A percentile compares a stretch with the other conserved stretches of the same genome.
Evolutionary conservation across 2,113 vertebrate species (phyloP).

Genomic region (Chrysemys picta): DNA sequence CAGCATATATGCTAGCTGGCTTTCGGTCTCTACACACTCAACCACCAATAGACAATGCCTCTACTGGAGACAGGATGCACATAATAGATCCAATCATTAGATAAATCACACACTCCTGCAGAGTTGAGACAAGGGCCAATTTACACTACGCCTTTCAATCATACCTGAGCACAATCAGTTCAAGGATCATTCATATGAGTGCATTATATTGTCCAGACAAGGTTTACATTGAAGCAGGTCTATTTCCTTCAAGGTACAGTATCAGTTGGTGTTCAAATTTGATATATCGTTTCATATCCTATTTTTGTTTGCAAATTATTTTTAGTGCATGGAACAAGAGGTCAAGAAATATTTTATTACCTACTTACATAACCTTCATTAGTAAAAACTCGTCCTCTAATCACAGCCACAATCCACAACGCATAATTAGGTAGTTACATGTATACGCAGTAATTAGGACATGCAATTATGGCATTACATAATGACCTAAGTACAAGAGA

Average conservation of each 20-base stretch:
- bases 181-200: fast-evolving
- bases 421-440: background rate
- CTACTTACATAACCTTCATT: background rate
- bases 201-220: background rate
- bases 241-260: background rate
- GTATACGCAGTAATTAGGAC: background rate
- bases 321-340: background rate
- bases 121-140: fast-evolving
- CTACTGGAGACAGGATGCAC: fast-evolving
- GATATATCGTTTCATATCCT: background rate
- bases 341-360: background rate
- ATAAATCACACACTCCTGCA: background rate
- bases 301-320: background rate
- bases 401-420: background rate
- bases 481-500: constrained; percentile 10
- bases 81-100: background rate
- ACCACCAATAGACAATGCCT: fast-evolving
- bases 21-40: fast-evolving
- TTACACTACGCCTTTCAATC: background rate
- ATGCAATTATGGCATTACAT: background rate
- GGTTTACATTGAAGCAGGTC: background rate
- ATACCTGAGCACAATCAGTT: fast-evolving
- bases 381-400: background rate
- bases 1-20: background rate
- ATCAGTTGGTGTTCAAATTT: background rate